Evolutionary conservation across 2,888 invertebrate genomes (phyloP).

Genomic region (Ellobium chinense): DNA sequence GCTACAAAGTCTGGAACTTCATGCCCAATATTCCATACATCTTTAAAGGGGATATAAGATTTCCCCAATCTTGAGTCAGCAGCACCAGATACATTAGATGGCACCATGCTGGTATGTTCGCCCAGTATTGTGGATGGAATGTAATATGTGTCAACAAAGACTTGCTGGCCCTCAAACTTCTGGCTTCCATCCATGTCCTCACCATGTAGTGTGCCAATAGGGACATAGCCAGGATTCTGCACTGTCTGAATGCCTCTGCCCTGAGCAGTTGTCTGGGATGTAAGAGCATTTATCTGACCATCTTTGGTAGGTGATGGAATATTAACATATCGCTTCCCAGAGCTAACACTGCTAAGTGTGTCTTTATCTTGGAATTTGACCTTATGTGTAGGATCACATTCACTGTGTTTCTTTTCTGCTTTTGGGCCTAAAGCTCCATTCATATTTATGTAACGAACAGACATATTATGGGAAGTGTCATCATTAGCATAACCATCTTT

Average conservation of each 20-base stretch:
- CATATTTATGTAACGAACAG: neutral
- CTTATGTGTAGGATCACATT: neutral
- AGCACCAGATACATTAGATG: neutral
- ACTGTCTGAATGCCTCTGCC: neutral
- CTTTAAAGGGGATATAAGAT: constrained; percentile 1
- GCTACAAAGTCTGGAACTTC: too few relatives aligned
- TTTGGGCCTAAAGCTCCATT: too few relatives aligned
- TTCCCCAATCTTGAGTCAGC: neutral
- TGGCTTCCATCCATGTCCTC: neutral
- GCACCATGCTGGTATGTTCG: too few relatives aligned
- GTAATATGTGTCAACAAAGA: neutral
- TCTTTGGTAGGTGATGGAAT: neutral
- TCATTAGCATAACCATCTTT: neutral
- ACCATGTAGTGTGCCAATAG: neutral
- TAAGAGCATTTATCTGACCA: neutral
- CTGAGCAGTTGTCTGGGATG: neutral
- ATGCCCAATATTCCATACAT: neutral
- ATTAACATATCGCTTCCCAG: constrained; percentile 7
- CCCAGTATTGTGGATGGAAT: too few relatives aligned
- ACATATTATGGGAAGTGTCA: neutral
- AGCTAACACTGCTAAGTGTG: neutral
- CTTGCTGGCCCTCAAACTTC: neutral
- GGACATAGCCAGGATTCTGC: neutral
- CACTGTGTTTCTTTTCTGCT: too few relatives aligned
- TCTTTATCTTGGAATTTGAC: neutral